Evolutionary conservation across 2,113 vertebrate species (phyloP).

Genomic region (Pelobates fuscus): DNA sequence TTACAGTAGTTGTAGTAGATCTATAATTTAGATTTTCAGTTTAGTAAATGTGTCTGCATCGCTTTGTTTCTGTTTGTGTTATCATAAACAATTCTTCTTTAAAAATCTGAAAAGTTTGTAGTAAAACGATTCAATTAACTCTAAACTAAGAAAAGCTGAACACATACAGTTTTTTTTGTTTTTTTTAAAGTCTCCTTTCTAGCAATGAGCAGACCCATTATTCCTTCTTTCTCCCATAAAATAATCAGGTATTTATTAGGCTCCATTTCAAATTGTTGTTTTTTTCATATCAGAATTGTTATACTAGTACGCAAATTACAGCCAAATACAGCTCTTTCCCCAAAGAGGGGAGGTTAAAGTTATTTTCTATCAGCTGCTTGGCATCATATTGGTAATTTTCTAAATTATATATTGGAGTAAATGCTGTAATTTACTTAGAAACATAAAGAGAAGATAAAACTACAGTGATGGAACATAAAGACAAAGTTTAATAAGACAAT

Average conservation of each 20-base stretch:
- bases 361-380: constrained; percentile 30
- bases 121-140: too few species aligned
- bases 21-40: too few species aligned
- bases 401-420: constrained; percentile 41
- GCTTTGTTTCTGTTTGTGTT: too few species aligned
- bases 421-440: constrained; percentile 42
- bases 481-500: constrained; percentile 39
- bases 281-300: constrained; percentile 16
- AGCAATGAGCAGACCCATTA: not conserved
- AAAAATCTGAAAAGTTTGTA: too few species aligned
- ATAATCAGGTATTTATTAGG: constrained; percentile 32
- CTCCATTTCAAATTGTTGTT: constrained; percentile 22
- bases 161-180: too few species aligned
- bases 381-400: constrained; percentile 33
- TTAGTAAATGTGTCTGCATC: too few species aligned
- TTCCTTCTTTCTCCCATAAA: not conserved
- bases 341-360: constrained; percentile 28
- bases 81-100: too few species aligned
- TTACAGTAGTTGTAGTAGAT: too few species aligned
- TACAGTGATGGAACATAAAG: constrained; percentile 29
- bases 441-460: constrained; percentile 37
- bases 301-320: constrained; percentile 23
- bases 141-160: too few species aligned
- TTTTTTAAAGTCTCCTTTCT: too few species aligned
- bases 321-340: constrained; percentile 24